Base-by-base conservation (phyloP, 1,140 invertebrate genomes). In the Pygmarrhopalites habei region DNA sequence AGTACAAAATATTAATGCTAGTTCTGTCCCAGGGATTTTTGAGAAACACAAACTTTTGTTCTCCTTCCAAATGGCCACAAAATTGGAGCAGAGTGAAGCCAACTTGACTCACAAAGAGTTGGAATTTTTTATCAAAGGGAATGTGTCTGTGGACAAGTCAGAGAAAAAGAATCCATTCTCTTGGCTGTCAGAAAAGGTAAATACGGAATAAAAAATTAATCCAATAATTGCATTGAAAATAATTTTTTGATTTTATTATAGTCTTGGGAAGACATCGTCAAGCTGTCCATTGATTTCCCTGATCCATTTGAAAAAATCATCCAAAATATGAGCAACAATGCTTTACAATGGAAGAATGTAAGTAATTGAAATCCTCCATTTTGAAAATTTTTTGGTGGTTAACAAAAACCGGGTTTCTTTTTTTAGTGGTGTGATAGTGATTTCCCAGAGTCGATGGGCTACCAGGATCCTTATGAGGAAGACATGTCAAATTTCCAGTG, bases 81-180 rank as follows among this genome's bases (percentile, higher is more conserved):
- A 88, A 73, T 76, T 95, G 58, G 82, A 92, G 72, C 82, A 86
- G 71, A 85, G 83, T 71, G 75, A 81, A 25, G 80, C 76, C 0
- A 69, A 77, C 14, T 74, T 94, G 1, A 77, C 72, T 1, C 87
- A 89, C 70, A 72, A 77, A 2, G 83, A 94, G 72, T 72, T 95
- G n/a, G 86, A 93, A 69, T 94, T 94, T 77, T 93, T 94, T 72
- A 87, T 93, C 56, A 92, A 92, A 74, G 90, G 89, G 25, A 86
- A 84, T 68, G 81, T 89, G 1, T 79, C 83, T 0, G 73, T 92
- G 29, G 87, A 90, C 68, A 89, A 88, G 71, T 80, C 85, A n/a
- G 72, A 80, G 2, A 75, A 79, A 32, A 71, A 75, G 21, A 85
- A 84, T 75, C 86, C 88, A 1, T 82, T 82, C 25, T 71, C 76